These are phyloP conservation scores for Leptocoma aspasia DNA, from an alignment of 2,113 vertebrate species.

Conservation along the genomic window DNA sequence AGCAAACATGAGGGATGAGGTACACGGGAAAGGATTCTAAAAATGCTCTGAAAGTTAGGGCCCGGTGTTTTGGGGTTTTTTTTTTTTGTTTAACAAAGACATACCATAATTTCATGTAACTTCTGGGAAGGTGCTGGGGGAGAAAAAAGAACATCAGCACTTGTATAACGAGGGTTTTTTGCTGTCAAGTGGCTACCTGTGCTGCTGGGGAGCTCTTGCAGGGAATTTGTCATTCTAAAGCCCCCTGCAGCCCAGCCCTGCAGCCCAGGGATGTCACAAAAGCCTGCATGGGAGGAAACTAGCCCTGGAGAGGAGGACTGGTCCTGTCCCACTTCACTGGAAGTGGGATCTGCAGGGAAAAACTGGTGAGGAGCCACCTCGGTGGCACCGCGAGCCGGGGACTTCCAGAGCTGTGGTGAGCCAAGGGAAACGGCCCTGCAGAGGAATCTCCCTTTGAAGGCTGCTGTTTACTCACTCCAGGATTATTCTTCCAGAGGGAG, in stretches of 20 bases:
- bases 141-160: background rate
- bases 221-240: background rate
- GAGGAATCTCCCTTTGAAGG: background rate
- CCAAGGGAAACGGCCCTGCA: background rate
- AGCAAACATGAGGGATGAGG: background rate
- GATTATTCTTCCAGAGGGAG: background rate
- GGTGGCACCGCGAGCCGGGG: accelerated
- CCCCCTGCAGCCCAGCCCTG: background rate
- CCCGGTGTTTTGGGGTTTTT: background rate
- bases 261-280: background rate
- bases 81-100: background rate
- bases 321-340: accelerated
- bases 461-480: background rate
- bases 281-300: accelerated
- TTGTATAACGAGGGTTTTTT: accelerated
- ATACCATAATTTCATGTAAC: background rate
- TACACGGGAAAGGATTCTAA: background rate
- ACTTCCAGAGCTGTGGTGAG: background rate
- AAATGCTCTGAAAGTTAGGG: background rate
- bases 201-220: background rate
- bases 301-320: background rate
- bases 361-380: accelerated
- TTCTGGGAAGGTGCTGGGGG: background rate
- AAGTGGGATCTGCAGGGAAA: background rate
- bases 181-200: no score